Conservation (phyloP, 2,113 vertebrate genomes). For the Ameiurus melas region DNA sequence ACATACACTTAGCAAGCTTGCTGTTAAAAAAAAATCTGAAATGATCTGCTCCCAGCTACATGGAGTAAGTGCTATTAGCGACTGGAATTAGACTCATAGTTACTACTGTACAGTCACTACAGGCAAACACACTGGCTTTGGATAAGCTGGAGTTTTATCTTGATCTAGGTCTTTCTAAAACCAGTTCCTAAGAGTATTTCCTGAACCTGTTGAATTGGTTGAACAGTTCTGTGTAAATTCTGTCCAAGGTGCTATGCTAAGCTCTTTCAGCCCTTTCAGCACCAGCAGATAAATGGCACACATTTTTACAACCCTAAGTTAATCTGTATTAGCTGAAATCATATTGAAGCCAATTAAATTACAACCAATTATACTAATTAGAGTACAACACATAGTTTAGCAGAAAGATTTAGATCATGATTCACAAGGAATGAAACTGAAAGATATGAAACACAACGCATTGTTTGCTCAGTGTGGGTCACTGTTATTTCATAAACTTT, state of each 20-base stretch:
- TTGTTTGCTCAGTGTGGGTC: neutral
- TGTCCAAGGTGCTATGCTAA: neutral
- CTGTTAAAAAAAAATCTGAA: neutral
- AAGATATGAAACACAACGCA: neutral
- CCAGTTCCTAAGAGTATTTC: neutral
- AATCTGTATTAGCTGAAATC: neutral
- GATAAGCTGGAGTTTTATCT: neutral
- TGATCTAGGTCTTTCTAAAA: neutral
- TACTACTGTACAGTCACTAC: neutral
- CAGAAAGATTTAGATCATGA: neutral
- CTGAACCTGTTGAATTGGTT: neutral
- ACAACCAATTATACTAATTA: neutral
- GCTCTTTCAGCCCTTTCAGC: neutral
- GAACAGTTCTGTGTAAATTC: neutral
- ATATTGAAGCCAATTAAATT: slow-evolving; percentile 2
- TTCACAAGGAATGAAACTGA: neutral
- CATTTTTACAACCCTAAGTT: neutral
- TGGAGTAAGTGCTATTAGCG: neutral
- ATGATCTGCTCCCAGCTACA: neutral
- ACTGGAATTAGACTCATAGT: neutral
- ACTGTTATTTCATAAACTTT: slow-evolving; percentile 6
- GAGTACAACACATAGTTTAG: slow-evolving; percentile 12
- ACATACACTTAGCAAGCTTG: neutral
- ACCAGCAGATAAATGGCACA: neutral
- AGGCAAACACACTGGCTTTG: neutral